Evolutionary conservation across 2,888 invertebrate species (phyloP), one percentile per base, ranked within the genome.

Genomic region (Aspidiotus destructor): DNA sequence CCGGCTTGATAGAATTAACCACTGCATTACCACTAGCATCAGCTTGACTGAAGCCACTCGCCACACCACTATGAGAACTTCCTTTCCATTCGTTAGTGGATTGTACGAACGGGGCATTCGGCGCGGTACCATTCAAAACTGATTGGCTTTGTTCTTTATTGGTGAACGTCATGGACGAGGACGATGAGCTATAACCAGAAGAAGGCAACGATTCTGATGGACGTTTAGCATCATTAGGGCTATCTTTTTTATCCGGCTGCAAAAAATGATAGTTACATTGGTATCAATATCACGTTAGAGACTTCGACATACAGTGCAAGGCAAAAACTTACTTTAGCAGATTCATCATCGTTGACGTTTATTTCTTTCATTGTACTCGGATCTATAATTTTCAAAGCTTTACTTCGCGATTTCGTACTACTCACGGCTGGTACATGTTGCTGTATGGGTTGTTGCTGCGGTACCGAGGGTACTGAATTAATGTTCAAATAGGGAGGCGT

Each of bases 281-380:
- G 28, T 28, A 28, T 28, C 1, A 28, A 28, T 28, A 28, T 28
- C 28, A 28, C 28, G 28, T 5, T 28, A 28, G 28, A 28, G 28
- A 28, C 28, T 28, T 28, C 5, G 28, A 28, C 1, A 28, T 5
- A 28, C 28, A 28, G 28, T 28, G 28, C 28, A 48, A n/a, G 6
- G 10, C 6, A n/a, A 48, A 48, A 48, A 48, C 48, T 48, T 48
- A 48, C 48, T 6, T 58, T 40, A 3, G 13, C 13, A 40, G 17
- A 40, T 58, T 58, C 17, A 3, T 28, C 40, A 58, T 28, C 40
- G 17, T 58, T 58, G 40, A 28, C 1, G 40, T 40, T 28, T 1
- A 67, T 17, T 41, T 67, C 67, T 48, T 67, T 11, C n/a, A 15
- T n/a, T 10, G 67, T 67, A n/a, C 48, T 41, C n/a, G 67, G 67